phyloP scores from a whole-genome alignment of 1,140 invertebrate species.

The Chlorops oryzae region DNA sequence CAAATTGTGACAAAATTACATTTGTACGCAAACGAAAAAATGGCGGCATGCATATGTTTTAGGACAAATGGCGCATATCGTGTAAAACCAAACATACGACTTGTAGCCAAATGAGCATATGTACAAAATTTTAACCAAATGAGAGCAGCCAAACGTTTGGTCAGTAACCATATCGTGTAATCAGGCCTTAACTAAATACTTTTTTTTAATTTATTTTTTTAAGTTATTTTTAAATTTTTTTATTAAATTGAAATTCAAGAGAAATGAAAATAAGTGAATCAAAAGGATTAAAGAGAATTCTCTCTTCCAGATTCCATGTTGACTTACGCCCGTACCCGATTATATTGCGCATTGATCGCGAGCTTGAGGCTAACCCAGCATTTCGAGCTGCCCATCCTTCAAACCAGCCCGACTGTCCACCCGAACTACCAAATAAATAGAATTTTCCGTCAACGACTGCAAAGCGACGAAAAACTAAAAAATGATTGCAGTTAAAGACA shows the following conservation, averaged over 20 bases:
- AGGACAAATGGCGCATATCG: too few relatives aligned
- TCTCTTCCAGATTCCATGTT: conserved; percentile 71
- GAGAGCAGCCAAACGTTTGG: too few relatives aligned
- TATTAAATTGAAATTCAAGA: not conserved
- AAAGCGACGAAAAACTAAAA: conserved; percentile 45
- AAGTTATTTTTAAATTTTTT: conserved; percentile 23
- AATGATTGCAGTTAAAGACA: conserved; percentile 42
- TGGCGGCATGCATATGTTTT: too few relatives aligned
- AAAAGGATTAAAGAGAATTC: not conserved
- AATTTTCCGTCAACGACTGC: conserved; percentile 47
- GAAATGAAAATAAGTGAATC: not conserved
- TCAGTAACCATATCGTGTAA: not conserved
- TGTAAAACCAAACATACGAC: too few relatives aligned
- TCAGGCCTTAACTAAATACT: not conserved
- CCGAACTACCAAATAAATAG: conserved; percentile 67
- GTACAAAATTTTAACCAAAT: too few relatives aligned
- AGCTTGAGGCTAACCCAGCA: conserved; percentile 78
- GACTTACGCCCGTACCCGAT: conserved; percentile 84
- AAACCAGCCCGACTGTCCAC: conserved; percentile 86
- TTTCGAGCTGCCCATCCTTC: conserved; percentile 83
- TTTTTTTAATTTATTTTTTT: conserved; percentile 20
- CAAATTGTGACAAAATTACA: too few relatives aligned
- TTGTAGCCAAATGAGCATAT: too few relatives aligned
- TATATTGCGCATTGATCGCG: conserved; percentile 77
- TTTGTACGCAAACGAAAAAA: too few relatives aligned